Base-by-base conservation (phyloP, 35 echinoderm and acorn worm species). In the Heliocidaris erythrogramma region DNA sequence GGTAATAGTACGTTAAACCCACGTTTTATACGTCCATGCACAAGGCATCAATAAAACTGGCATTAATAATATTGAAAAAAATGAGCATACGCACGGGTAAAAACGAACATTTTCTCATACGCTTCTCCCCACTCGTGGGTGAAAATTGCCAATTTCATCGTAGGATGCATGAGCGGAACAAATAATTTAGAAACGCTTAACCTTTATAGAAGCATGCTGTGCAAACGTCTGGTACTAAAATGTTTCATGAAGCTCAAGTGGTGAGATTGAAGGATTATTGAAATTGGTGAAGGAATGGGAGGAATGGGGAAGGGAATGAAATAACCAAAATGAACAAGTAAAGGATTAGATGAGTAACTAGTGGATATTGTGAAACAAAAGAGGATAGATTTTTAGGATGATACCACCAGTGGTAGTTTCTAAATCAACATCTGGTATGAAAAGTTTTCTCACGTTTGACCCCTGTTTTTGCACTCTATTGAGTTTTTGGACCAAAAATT, bases 131-230 rank as follows among this genome's bases (percentile, higher is more conserved):
- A 78, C 27, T 78, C 65, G 65, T 78, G 21, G 65, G 65, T 78
- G 65, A 78, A 78, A 78, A 78, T 78, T 78, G 65, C 65, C 65
- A 78, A 78, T 78, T 78, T 78, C 21, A 78, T 78, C 65, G 65
- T 78, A 78, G 65, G 65, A 78, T n/a, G 65, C 21, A 27, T 78
- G 65, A 78, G 65, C 65, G 65, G 65, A 78, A 78, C 65, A 78
- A 78, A 78, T 78, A 78, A 78, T 78, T 78, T 78, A 78, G 65
- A 78, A 78, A 78, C 65, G 65, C 65, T 78, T 78, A 78, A 78
- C 65, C 65, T 78, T 78, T 78, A 78, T 21, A 78, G 65, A 78
- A 78, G n/a, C 65, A 78, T 78, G 65, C 65, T 78, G 65, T 78
- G 65, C 65, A 78, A 78, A n/a, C 65, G 17, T 78, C 65, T 78